Conservation (phyloP, 2,888 invertebrate genomes). For the Entomobrya proxima region DNA sequence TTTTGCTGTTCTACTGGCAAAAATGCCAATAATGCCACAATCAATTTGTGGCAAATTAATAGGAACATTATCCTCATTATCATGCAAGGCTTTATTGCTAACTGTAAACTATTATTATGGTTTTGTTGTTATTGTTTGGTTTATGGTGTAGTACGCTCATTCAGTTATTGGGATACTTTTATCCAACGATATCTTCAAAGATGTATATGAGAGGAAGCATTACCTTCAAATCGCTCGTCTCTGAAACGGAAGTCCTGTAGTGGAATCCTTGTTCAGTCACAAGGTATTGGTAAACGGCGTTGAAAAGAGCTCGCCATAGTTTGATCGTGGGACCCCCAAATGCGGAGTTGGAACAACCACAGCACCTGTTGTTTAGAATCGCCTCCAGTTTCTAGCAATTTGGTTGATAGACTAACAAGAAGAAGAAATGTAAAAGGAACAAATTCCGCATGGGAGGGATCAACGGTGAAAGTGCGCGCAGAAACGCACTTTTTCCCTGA, state of each 20-base stretch:
- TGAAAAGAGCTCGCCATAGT: conserved; percentile 11
- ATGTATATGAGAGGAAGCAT: conserved; percentile 83
- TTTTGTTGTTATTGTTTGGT: conserved; percentile 81
- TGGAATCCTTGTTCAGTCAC: not conserved
- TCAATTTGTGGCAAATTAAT: too few species aligned
- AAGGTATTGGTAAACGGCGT: conserved; percentile 19
- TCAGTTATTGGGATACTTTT: conserved; percentile 85
- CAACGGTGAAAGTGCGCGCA: not conserved
- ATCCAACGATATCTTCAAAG: conserved; percentile 86
- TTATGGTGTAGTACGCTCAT: conserved; percentile 86
- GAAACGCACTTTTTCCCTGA: not conserved
- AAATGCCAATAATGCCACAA: too few species aligned
- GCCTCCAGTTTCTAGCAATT: not conserved
- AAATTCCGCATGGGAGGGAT: not conserved
- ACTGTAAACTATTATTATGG: too few species aligned
- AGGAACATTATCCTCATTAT: too few species aligned
- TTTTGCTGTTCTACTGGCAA: too few species aligned
- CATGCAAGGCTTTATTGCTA: too few species aligned
- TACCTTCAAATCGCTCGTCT: not conserved
- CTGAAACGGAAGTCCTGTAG: not conserved
- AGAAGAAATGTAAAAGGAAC: too few species aligned
- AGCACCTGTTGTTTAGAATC: too few species aligned
- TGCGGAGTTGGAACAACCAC: not conserved
- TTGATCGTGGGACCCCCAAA: not conserved
- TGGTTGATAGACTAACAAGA: not conserved